phyloP scores from a whole-genome alignment of 2,797 vertebrate genomes.

The Echiichthys vipera region DNA sequence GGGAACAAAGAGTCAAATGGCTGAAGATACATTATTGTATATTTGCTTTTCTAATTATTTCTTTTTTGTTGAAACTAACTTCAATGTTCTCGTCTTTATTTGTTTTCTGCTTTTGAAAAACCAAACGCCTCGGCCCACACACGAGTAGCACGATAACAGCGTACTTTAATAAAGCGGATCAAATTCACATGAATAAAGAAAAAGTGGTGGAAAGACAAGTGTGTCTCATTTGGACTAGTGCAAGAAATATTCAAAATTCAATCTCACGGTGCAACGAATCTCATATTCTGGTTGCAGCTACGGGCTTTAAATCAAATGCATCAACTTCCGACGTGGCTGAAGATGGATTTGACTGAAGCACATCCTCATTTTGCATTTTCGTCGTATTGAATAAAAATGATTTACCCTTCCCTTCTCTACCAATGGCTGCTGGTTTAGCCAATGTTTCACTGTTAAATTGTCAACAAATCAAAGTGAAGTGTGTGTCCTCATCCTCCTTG shows the following conservation, averaged over 20 bases:
- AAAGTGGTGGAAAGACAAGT: not conserved
- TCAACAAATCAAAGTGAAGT: slow-evolving; percentile 21
- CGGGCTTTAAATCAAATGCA: slow-evolving; percentile 1
- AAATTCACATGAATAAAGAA: not conserved
- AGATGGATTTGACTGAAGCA: not conserved
- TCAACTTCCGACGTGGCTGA: not conserved
- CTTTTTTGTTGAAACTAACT: too few relatives aligned
- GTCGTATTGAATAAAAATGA: slow-evolving; percentile 11
- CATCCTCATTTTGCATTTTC: slow-evolving; percentile 19
- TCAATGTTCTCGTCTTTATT: too few relatives aligned
- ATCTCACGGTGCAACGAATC: not conserved
- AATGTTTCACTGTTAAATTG: slow-evolving; percentile 12
- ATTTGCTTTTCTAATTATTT: too few relatives aligned
- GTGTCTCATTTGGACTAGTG: not conserved
- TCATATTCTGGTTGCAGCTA: not conserved
- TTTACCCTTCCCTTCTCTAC: slow-evolving; percentile 19
- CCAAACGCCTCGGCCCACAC: too few relatives aligned
- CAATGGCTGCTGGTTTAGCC: not conserved
- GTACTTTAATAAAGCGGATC: too few relatives aligned
- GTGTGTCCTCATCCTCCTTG: slow-evolving; percentile 2
- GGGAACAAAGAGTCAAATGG: too few relatives aligned
- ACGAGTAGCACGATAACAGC: too few relatives aligned
- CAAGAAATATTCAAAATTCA: not conserved
- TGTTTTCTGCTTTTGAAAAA: too few relatives aligned
- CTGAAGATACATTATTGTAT: too few relatives aligned